Evolutionary conservation across 2,888 invertebrate genomes (phyloP).

Genomic region (Monochamus alternatus): DNA sequence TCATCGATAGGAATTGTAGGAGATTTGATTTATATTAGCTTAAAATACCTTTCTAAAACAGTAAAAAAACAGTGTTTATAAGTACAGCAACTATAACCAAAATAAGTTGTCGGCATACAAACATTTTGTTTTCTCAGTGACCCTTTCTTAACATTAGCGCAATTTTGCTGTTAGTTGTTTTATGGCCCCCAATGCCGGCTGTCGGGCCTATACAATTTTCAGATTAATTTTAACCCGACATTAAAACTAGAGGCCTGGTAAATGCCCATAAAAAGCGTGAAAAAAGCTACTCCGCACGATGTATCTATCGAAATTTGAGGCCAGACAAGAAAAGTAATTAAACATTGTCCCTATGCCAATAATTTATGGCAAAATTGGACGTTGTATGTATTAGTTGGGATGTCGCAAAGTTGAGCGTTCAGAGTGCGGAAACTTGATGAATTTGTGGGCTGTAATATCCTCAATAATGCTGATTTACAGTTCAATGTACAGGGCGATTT

Average conservation of each 20-base stretch:
- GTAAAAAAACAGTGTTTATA: no score
- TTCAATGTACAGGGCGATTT: no score
- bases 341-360: constrained; percentile 21
- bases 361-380: constrained; percentile 13
- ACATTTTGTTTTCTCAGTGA: background rate
- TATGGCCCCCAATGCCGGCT: constrained; percentile 29
- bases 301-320: constrained; percentile 30
- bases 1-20: no score
- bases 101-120: background rate
- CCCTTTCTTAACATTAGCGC: background rate
- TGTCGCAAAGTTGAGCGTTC: no score
- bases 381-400: background rate
- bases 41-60: no score
- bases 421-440: no score
- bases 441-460: no score
- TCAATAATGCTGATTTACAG: no score
- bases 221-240: constrained; percentile 36
- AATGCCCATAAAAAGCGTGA: constrained; percentile 28
- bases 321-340: constrained; percentile 30
- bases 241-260: constrained; percentile 34
- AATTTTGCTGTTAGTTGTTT: constrained; percentile 25
- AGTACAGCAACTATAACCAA: no score
- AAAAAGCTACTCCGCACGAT: constrained; percentile 19
- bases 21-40: no score
- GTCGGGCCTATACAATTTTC: constrained; percentile 34